Conservation (phyloP, 2,888 invertebrate species). For the Drosophila birchii region DNA sequence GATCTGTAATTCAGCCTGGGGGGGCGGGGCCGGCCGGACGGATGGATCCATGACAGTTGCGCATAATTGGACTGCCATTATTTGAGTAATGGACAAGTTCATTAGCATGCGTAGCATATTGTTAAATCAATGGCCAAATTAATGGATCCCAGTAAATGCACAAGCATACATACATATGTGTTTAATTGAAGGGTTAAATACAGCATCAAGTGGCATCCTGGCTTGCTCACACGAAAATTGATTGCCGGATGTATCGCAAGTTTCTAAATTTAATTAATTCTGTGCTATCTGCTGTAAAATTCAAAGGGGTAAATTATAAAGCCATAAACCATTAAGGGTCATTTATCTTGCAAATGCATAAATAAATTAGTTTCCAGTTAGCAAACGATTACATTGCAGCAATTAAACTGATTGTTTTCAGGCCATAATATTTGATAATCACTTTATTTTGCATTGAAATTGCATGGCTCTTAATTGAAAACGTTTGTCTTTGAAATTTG, state of each 20-base stretch:
- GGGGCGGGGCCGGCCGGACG: background rate
- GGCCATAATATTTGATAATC: background rate
- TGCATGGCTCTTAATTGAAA: background rate
- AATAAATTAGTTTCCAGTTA: background rate
- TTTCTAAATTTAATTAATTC: background rate
- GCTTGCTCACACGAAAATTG: background rate
- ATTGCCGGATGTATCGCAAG: background rate
- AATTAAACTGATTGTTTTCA: background rate
- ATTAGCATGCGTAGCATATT: constrained; percentile 24
- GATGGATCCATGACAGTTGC: constrained; percentile 7
- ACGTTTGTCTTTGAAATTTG: background rate
- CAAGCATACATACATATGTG: background rate
- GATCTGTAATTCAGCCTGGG: background rate
- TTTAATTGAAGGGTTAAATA: constrained; percentile 1
- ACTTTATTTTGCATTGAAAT: background rate
- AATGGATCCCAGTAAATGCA: background rate
- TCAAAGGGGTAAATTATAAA: background rate
- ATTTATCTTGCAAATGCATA: background rate
- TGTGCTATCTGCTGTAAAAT: background rate
- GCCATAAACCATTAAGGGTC: background rate
- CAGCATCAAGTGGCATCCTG: background rate
- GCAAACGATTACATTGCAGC: background rate
- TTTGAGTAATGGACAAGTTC: constrained; percentile 23
- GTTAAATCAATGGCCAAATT: background rate
- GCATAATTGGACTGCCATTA: constrained; percentile 28